These are phyloP conservation scores for Lysiphlebus fabarum DNA, from an alignment of 1,140 invertebrate genomes.

Conservation along the genomic window DNA sequence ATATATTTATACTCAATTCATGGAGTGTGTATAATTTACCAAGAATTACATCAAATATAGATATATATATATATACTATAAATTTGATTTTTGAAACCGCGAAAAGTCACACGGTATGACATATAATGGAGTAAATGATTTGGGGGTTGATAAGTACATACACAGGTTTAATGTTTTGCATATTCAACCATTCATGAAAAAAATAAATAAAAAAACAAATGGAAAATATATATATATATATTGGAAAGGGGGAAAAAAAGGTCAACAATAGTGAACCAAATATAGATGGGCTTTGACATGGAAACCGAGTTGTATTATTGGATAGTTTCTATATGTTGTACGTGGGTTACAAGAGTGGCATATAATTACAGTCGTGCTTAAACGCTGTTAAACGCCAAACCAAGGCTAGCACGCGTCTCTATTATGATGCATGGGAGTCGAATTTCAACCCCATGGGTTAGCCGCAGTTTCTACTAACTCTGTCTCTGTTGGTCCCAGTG, in stretches of 20 bases:
- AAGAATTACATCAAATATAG: background rate
- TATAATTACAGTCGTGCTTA: constrained; percentile 45
- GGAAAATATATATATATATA: too few species aligned
- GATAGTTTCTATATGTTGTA: background rate
- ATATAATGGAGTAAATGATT: constrained; percentile 25
- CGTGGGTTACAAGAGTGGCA: constrained; percentile 18
- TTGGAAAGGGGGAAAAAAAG: too few species aligned
- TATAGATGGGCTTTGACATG: background rate
- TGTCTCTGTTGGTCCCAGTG: constrained; percentile 20
- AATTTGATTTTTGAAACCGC: constrained; percentile 6
- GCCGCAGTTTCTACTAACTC: constrained; percentile 33
- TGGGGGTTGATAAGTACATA: background rate
- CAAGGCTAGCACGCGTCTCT: constrained; percentile 41
- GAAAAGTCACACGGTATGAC: constrained; percentile 25
- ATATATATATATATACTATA: background rate
- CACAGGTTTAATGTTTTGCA: too few species aligned
- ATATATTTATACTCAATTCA: too few species aligned
- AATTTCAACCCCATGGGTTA: constrained; percentile 46
- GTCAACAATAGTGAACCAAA: too few species aligned
- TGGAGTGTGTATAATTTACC: too few species aligned
- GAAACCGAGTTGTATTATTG: too few species aligned
- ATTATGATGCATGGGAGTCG: constrained; percentile 46
- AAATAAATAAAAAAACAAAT: too few species aligned
- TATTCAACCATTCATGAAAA: too few species aligned
- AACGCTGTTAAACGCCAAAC: constrained; percentile 42